Conservation (phyloP, 2,888 invertebrate species). For the Ischnura elegans region DNA sequence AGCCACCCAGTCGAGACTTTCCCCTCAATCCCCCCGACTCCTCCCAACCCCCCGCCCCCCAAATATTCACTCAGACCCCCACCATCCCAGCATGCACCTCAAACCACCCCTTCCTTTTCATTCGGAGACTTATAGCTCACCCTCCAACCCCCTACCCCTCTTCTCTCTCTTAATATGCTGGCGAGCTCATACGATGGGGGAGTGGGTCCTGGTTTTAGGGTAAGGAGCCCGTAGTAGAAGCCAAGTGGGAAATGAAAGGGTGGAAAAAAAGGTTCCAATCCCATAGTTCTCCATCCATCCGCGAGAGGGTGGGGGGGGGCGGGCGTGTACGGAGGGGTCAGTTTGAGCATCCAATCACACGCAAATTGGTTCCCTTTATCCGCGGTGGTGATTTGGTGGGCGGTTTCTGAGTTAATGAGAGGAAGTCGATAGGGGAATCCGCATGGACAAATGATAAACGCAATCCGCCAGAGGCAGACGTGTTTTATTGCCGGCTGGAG, state of each 20-base stretch:
- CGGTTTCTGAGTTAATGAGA: constrained; percentile 59
- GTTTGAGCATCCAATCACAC: constrained; percentile 50
- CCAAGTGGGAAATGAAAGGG: constrained; percentile 2
- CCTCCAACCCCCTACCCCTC: too few species aligned
- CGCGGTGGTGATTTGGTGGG: constrained; percentile 58
- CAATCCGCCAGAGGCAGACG: constrained; percentile 32
- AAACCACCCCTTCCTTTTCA: not conserved
- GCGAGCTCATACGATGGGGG: constrained; percentile 1
- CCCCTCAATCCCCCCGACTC: not conserved
- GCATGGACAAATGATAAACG: constrained; percentile 62
- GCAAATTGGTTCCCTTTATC: constrained; percentile 59
- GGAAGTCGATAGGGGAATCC: constrained; percentile 54
- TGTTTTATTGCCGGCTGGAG: constrained; percentile 58
- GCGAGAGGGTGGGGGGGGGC: not conserved
- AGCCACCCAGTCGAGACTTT: not conserved
- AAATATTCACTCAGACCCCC: not conserved
- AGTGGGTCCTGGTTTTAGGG: not conserved
- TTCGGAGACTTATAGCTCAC: constrained; percentile 47
- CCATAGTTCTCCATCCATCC: not conserved
- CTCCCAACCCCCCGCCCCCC: not conserved
- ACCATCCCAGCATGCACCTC: not conserved
- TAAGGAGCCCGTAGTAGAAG: not conserved
- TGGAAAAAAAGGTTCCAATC: not conserved
- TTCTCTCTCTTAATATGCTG: constrained; percentile 61
- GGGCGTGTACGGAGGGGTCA: not conserved